These are phyloP conservation scores for Spodoptera picta DNA, from an alignment of 2,888 invertebrate species.

Conservation along the genomic window DNA sequence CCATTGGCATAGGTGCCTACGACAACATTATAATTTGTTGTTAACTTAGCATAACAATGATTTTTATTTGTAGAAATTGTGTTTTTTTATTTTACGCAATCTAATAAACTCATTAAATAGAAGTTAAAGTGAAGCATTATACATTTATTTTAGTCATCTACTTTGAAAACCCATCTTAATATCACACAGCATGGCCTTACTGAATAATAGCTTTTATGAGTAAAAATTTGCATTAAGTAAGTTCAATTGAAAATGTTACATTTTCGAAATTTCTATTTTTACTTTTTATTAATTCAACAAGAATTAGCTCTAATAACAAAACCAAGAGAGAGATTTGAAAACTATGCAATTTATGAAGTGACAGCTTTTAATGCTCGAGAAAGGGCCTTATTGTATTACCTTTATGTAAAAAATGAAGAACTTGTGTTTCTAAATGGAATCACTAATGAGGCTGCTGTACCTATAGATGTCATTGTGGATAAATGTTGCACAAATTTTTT, in stretches of 20 bases:
- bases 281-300: constrained; percentile 18
- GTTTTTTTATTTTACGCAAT: no score
- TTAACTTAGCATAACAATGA: neutral
- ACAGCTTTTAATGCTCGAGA: constrained; percentile 76
- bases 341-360: constrained; percentile 71
- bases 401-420: constrained; percentile 59
- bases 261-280: constrained; percentile 18
- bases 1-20: constrained; percentile 82
- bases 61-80: no score
- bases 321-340: constrained; percentile 19
- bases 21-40: neutral
- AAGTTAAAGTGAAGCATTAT: no score
- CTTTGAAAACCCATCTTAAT: no score
- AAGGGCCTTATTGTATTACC: constrained; percentile 67
- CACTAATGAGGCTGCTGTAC: constrained; percentile 77
- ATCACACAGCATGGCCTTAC: constrained; percentile 40
- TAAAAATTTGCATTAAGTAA: no score
- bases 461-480: constrained; percentile 74
- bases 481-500: constrained; percentile 58
- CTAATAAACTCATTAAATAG: no score
- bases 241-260: constrained; percentile 21
- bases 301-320: neutral
- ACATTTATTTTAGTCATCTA: no score
- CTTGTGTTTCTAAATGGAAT: constrained; percentile 75
- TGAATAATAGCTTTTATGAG: constrained; percentile 22